Conservation (phyloP, 2,888 invertebrate species). For the Napeogenes sylphis region DNA sequence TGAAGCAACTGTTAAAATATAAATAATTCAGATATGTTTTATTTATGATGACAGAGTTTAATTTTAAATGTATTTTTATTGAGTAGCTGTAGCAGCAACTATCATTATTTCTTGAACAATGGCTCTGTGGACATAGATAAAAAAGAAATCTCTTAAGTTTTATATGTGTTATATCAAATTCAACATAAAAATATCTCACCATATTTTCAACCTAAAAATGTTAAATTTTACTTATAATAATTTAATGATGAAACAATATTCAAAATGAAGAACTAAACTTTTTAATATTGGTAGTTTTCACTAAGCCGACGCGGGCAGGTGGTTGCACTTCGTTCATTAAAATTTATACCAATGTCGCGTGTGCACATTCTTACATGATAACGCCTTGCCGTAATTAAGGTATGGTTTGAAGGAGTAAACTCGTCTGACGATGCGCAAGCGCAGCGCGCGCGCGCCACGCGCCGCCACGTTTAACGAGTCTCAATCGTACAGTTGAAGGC, state of each 20-base stretch:
- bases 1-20: slow-evolving; percentile 7
- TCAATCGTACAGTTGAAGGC: slow-evolving; percentile 29
- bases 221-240: not conserved
- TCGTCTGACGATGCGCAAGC: slow-evolving; percentile 35
- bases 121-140: not conserved
- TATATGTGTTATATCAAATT: not conserved
- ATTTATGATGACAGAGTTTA: slow-evolving; percentile 5
- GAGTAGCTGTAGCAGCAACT: not conserved
- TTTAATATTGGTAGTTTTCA: slow-evolving; percentile 52
- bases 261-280: slow-evolving; percentile 2
- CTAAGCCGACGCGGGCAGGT: slow-evolving; percentile 68
- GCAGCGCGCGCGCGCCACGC: slow-evolving; percentile 60
- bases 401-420: slow-evolving; percentile 60
- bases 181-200: not conserved
- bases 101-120: not conserved
- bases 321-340: slow-evolving; percentile 76
- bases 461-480: slow-evolving; percentile 57
- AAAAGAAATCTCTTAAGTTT: too few relatives aligned
- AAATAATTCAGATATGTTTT: slow-evolving; percentile 6
- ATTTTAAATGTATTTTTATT: slow-evolving; percentile 3
- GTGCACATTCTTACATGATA: slow-evolving; percentile 78
- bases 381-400: slow-evolving; percentile 76
- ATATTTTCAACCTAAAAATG: not conserved
- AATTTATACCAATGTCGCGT: slow-evolving; percentile 78
- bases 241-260: not conserved